These are phyloP conservation scores for Penelope pileata DNA, from an alignment of 2,113 vertebrate genomes.

Conservation along the genomic window DNA sequence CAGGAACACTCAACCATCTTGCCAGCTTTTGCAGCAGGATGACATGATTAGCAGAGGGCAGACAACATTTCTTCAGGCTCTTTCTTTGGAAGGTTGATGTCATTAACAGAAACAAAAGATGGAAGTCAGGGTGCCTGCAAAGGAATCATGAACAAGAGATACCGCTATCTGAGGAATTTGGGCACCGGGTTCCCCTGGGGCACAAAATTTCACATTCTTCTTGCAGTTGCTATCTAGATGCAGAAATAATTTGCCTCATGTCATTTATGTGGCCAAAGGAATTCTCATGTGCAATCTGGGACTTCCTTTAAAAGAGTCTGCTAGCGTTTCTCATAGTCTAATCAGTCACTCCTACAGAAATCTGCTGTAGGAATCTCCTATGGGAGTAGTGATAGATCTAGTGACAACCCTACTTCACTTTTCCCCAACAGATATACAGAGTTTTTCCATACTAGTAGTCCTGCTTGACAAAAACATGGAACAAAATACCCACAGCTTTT, in stretches of 20 bases:
- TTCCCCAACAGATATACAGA: neutral
- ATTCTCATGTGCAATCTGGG: neutral
- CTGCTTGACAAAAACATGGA: neutral
- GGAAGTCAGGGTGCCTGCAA: neutral
- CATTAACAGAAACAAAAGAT: neutral
- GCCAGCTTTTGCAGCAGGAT: neutral
- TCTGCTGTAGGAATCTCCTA: neutral
- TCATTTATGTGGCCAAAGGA: neutral
- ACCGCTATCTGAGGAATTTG: neutral
- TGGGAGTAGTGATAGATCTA: neutral
- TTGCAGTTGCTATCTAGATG: neutral
- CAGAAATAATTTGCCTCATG: neutral
- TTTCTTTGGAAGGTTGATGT: neutral
- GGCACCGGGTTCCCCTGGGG: neutral
- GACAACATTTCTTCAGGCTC: neutral
- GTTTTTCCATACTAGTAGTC: neutral
- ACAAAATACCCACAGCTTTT: neutral
- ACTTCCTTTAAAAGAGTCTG: neutral
- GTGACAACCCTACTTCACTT: neutral
- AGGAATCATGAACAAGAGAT: neutral
- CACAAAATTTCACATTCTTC: neutral
- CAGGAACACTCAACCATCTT: fast-evolving
- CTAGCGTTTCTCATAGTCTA: neutral
- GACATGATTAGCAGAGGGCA: neutral
- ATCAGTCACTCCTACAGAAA: neutral